phyloP scores from a whole-genome alignment of 2,888 invertebrate genomes.

The Leistus spinibarbis region DNA sequence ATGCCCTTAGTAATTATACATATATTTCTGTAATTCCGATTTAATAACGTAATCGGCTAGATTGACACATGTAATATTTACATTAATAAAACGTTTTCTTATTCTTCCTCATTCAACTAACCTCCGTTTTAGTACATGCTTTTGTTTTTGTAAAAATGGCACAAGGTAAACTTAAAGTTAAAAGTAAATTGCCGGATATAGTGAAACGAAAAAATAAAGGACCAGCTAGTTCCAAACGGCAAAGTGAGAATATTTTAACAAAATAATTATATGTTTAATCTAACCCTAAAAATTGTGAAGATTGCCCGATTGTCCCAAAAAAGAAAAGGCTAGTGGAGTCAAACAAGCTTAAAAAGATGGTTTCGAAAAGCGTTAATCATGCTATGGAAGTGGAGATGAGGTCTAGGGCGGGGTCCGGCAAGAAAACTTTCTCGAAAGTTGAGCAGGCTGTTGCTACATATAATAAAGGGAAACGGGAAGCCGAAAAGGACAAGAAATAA shows the following conservation, averaged over 20 bases:
- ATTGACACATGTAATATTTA: neutral
- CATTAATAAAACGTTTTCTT: neutral
- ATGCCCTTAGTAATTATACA: neutral
- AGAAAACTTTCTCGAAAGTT: constrained; percentile 59
- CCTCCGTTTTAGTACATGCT: neutral
- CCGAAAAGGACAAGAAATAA: constrained; percentile 11
- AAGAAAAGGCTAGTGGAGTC: constrained; percentile 64
- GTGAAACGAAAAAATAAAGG: constrained; percentile 63
- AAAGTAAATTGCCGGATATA: constrained; percentile 65
- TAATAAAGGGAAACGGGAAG: constrained; percentile 43
- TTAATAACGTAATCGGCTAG: neutral
- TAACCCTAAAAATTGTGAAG: constrained; percentile 52
- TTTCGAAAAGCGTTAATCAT: constrained; percentile 74
- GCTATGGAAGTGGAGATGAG: constrained; percentile 71
- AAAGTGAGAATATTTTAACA: constrained; percentile 55
- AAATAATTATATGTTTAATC: constrained; percentile 30
- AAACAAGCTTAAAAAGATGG: constrained; percentile 68
- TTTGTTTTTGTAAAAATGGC: constrained; percentile 59
- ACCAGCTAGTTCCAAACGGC: constrained; percentile 63
- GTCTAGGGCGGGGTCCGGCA: constrained; percentile 60
- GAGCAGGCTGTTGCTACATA: constrained; percentile 60
- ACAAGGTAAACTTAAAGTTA: constrained; percentile 72
- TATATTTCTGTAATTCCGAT: neutral
- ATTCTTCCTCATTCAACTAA: neutral
- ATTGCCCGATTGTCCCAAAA: constrained; percentile 70